A percentile compares a stretch with the other conserved stretches of the same genome.
These are phyloP conservation scores for Clarias gariepinus DNA, from an alignment of 2,113 vertebrate genomes.

Conservation along the genomic window DNA sequence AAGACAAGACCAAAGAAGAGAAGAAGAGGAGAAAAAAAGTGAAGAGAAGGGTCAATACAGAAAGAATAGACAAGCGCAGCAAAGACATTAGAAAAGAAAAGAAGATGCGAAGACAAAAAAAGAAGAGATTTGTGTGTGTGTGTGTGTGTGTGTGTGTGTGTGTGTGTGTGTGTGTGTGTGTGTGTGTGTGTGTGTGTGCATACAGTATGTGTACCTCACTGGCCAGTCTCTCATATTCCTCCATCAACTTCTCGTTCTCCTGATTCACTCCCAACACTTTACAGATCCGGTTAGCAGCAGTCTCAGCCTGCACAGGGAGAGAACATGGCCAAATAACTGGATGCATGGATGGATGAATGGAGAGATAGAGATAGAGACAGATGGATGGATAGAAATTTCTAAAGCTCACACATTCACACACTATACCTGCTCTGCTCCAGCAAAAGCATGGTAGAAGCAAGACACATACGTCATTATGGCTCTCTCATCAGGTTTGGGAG, in stretches of 20 bases:
- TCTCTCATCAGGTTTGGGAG: conserved; percentile 97
- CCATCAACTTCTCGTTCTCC: conserved; percentile 99
- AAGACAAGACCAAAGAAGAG: background rate
- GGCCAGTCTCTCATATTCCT: conserved; percentile 96
- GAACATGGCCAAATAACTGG: background rate
- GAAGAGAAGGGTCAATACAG: no score
- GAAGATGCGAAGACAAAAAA: background rate
- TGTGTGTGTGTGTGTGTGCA: conserved; percentile 4
- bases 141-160: background rate
- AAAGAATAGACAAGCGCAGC: background rate
- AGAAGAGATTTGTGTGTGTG: background rate
- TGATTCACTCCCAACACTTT: conserved; percentile 98
- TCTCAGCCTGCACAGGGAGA: conserved; percentile 83
- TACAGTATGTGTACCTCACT: conserved; percentile 78
- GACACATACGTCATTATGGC: conserved; percentile 99
- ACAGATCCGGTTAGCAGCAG: conserved; percentile 97
- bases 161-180: background rate
- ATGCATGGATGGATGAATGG: background rate
- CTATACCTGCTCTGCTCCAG: conserved; percentile 96
- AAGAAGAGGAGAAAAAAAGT: background rate
- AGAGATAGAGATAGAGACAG: background rate
- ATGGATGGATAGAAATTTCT: background rate
- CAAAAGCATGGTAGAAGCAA: conserved; percentile 99
- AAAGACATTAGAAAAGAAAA: no score
- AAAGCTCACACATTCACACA: background rate